Evolutionary conservation across 1,140 invertebrate species (phyloP), one percentile per base, ranked within the genome.

Genomic region (Mycetomoellerius zeteki): DNA sequence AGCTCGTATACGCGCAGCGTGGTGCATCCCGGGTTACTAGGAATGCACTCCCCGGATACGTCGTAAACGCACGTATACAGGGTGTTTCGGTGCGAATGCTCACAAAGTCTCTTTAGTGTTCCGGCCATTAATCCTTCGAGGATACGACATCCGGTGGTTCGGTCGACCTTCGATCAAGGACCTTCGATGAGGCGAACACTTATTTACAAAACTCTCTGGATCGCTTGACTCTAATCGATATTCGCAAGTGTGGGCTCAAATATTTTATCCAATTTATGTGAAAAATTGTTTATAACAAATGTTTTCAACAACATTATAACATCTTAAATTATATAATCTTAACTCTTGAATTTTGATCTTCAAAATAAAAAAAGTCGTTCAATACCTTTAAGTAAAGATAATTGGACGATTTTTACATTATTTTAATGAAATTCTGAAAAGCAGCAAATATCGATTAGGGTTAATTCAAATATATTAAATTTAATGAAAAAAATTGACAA

Each of bases 21-120:
- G 80, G 86, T 77, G 89, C 89, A 87, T 88, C 88, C 81, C 50
- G 52, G 37, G 67, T 89, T 82, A 80, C 86, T 62, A 80, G 84
- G 76, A 72, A 89, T 86, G 87, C 85, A 89, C 73, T 89, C 65
- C 65, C 56, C 62, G 87, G 71, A 72, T 65, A 37, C 88, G 76
- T 88, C 89, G 76, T 90, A 89, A 90, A 89, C 88, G 89, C 64
- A 37, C 73, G 80, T 87, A 89, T 89, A 90, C 85, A 65, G 73
- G 58, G 58, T 78, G 72, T 85, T 80, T 80, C 75, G 24, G 65
- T 71, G 85, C 88, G 58, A 89, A 73, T 52, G 85, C 47, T 78
- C 88, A 19, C 62, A 27, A 65, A 47, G 50, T 64, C 60, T 50
- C 47, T 47, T 54, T 47, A 67, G 16, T 43, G 47, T 62, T 67